Evolutionary conservation across 2,888 invertebrate species (phyloP), one percentile per base, ranked within the genome.

Genomic region (Caenorhabditis sulstoni): DNA sequence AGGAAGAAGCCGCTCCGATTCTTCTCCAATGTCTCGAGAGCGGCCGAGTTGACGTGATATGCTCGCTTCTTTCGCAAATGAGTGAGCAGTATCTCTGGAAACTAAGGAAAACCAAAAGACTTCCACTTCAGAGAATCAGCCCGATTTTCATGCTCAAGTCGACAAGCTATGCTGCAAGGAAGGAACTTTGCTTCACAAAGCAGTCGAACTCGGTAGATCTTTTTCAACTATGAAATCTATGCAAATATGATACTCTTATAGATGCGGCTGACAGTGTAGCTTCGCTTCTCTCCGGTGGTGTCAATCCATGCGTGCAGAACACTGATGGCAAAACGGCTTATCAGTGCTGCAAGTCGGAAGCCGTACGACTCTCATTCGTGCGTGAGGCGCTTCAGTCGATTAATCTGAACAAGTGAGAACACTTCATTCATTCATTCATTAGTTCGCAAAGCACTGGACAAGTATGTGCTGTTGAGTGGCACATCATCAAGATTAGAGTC

Each of bases 381-480:
- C 93, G 93, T 81, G 93, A 93, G 86, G 90, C 93, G 35, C 90
- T 93, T 18, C 92, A 93, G 85, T 93, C 93, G 18, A 92, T 93
- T 67, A 93, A 93, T 23, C 92, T 92, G 85, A 93, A 93, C 12
- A 93, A 93, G 93, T 93, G 91, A 90, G 64, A 12, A 41, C 47
- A 65, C 44, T 53, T 74, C 86, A 71, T 50, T 57, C 39, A 73
- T 79, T 66, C 65, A 4, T 16, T 76, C 41, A 9, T 45, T 58
- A 7, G 50, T 23, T 18, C 58, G 59, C 16, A 67, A 20, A 22
- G 35, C 29, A 16, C 12, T 68, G 20, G 62, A 18, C 9, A 62
- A 18, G 50, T 73, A 73, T 14, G 47, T 64, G 44, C 73, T 73
- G n/a, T 73, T 73, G 35, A 73, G 11, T 0, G 70, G 65, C 16